A percentile compares a stretch with the other conserved stretches of the same genome.
phyloP scores from a whole-genome alignment of 92 coral and sea anemone genomes.

The Scolanthus callimorphus region DNA sequence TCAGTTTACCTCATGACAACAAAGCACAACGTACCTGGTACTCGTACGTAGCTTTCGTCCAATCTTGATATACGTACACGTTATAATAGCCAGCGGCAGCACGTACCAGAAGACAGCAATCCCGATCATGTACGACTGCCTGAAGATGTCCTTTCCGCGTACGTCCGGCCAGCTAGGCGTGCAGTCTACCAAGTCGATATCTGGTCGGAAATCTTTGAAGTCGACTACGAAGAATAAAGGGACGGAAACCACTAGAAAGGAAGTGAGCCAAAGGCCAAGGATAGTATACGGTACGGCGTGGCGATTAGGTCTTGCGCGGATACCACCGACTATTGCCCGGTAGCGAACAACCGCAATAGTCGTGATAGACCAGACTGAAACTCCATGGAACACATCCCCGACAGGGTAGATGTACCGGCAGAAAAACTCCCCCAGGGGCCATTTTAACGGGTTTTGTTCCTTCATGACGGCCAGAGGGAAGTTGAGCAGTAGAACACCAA shows the following conservation, averaged over 20 bases:
- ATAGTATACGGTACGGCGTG: too few species aligned
- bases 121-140: slow-evolving; percentile 43
- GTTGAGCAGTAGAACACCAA: too few species aligned
- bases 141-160: slow-evolving; percentile 16
- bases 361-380: slow-evolving; percentile 74
- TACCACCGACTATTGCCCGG: slow-evolving; percentile 54
- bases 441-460: too few species aligned
- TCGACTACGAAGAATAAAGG: slow-evolving; percentile 58
- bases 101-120: slow-evolving; percentile 60
- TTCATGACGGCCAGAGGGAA: too few species aligned
- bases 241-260: slow-evolving; percentile 48
- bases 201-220: slow-evolving; percentile 23
- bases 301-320: too few species aligned
- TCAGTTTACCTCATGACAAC: too few species aligned
- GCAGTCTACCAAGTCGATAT: slow-evolving; percentile 18
- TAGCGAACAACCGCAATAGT: slow-evolving; percentile 72
- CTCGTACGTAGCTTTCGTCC: slow-evolving; percentile 44
- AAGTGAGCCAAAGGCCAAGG: too few species aligned
- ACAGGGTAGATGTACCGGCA: too few species aligned
- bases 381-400: too few species aligned
- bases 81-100: slow-evolving; percentile 45
- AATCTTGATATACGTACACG: slow-evolving; percentile 33
- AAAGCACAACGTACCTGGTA: too few species aligned
- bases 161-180: slow-evolving; percentile 61
- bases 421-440: too few species aligned